These are phyloP conservation scores for Agriotes lineatus DNA, from an alignment of 2,888 invertebrate genomes.

Conservation along the genomic window DNA sequence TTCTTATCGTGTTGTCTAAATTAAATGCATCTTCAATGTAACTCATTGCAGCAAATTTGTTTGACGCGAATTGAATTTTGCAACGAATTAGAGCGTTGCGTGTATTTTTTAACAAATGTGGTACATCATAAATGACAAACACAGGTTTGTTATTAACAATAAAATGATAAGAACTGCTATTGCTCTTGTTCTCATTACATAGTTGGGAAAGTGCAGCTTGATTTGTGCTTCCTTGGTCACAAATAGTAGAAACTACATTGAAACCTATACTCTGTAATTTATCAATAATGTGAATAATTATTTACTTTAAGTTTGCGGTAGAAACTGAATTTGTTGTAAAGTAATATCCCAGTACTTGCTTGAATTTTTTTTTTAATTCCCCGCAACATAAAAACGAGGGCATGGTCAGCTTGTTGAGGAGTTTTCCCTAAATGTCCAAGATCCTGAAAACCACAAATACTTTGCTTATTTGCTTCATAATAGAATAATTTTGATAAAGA, in stretches of 20 bases:
- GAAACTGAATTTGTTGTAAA: constrained; percentile 30
- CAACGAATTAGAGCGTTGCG: constrained; percentile 17
- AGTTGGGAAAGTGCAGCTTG: not conserved
- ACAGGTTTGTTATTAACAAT: not conserved
- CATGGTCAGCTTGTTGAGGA: constrained; percentile 49
- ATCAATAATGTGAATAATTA: constrained; percentile 8
- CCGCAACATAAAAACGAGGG: constrained; percentile 50
- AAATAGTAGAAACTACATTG: not conserved
- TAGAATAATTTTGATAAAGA: constrained; percentile 34
- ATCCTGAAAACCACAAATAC: constrained; percentile 47
- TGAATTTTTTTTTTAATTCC: constrained; percentile 36
- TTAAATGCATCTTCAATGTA: not conserved
- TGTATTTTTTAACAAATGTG: constrained; percentile 36
- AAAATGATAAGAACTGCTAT: not conserved
- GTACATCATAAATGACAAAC: constrained; percentile 8
- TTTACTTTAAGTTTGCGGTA: not conserved
- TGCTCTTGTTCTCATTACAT: not conserved
- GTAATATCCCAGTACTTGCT: constrained; percentile 40
- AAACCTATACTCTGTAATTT: not conserved
- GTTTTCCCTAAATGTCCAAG: constrained; percentile 44
- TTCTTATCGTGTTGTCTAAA: constrained; percentile 29
- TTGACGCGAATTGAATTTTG: not conserved
- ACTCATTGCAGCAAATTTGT: not conserved
- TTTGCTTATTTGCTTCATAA: constrained; percentile 41
- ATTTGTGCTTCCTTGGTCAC: constrained; percentile 7